Evolutionary conservation across 2,113 vertebrate genomes (phyloP).

Genomic region (Mirza zaza): DNA sequence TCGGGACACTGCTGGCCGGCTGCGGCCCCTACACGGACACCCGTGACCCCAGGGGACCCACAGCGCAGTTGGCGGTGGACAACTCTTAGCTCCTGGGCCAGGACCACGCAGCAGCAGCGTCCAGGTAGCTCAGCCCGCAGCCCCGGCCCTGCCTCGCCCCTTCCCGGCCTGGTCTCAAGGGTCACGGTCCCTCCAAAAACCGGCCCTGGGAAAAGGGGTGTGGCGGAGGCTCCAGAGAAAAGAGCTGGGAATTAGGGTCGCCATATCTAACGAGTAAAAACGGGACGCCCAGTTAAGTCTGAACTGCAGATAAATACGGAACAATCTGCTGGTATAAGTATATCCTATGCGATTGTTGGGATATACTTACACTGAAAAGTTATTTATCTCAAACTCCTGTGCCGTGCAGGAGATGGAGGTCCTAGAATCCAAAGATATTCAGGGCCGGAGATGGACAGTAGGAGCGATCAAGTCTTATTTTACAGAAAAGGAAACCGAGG

Average conservation of each 20-base stretch:
- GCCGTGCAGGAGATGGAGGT: accelerated
- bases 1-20: accelerated
- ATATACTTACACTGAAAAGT: neutral
- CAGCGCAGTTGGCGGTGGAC: accelerated
- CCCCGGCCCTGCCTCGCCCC: accelerated
- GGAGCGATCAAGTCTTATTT: accelerated
- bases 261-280: neutral
- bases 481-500: neutral
- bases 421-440: neutral
- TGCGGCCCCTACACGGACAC: neutral
- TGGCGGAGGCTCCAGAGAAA: neutral
- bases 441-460: neutral
- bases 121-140: neutral
- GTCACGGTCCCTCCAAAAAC: neutral
- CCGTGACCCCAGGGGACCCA: accelerated
- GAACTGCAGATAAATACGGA: neutral
- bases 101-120: neutral
- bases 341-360: neutral
- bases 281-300: accelerated
- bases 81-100: neutral
- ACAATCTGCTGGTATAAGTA: neutral
- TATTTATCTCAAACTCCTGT: neutral
- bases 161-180: neutral
- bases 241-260: no score
- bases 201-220: neutral